These are phyloP conservation scores for Glossophaga mutica DNA, from an alignment of 2,797 vertebrate genomes.

Conservation along the genomic window DNA sequence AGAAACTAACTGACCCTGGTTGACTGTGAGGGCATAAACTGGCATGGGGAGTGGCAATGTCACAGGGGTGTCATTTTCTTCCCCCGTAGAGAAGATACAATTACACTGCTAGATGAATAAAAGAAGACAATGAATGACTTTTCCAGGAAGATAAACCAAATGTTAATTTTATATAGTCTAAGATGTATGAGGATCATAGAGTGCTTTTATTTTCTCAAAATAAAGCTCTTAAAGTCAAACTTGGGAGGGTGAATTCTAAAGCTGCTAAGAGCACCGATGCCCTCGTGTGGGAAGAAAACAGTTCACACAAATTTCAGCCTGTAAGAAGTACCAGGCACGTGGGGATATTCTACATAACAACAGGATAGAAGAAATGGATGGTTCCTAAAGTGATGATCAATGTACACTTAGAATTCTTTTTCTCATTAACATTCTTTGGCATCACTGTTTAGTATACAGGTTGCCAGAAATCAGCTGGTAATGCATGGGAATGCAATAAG, in stretches of 20 bases:
- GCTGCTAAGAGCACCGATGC: slow-evolving; percentile 78
- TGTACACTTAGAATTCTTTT: not conserved
- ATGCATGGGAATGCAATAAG: not conserved
- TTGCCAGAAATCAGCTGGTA: not conserved
- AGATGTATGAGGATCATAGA: slow-evolving; percentile 46
- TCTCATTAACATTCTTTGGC: not conserved
- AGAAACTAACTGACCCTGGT: not conserved
- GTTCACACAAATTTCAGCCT: slow-evolving; percentile 58
- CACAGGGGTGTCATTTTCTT: not conserved
- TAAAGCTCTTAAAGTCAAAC: slow-evolving; percentile 44
- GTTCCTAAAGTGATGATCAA: not conserved
- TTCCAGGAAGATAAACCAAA: slow-evolving; percentile 23
- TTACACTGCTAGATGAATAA: not conserved
- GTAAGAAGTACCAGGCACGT: not conserved
- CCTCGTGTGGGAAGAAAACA: slow-evolving; percentile 81
- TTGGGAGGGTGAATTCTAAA: not conserved
- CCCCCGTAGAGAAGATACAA: not conserved
- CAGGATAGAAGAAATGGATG: not conserved
- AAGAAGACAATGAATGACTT: slow-evolving; percentile 22
- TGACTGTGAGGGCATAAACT: not conserved
- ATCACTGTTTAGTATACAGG: not conserved
- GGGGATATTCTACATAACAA: not conserved
- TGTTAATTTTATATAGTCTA: slow-evolving; percentile 32
- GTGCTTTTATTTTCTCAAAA: slow-evolving; percentile 29
- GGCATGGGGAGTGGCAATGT: not conserved